Conservation (phyloP, 2,888 invertebrate genomes). For the Standfussiana lucernea region DNA sequence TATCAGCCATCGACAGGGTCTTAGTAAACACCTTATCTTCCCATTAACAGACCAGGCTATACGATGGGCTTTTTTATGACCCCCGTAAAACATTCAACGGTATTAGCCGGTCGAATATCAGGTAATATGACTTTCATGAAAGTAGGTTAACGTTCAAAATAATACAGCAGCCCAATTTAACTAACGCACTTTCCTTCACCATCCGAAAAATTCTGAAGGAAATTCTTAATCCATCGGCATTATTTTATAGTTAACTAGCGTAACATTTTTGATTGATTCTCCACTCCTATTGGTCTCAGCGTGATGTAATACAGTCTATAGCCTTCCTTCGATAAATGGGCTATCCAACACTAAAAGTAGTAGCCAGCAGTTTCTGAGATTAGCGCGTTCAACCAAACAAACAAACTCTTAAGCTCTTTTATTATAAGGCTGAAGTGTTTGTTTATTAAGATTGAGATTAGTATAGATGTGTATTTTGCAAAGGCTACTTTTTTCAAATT, state of each 20-base stretch:
- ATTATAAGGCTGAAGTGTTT: no score
- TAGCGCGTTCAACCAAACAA: no score
- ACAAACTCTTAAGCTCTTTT: no score
- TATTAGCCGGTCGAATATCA: conserved; percentile 54
- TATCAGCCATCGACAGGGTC: conserved; percentile 40
- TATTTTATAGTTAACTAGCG: background rate
- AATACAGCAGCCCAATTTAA: conserved; percentile 6
- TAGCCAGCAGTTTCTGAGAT: no score
- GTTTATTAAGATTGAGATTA: no score
- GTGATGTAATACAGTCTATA: no score
- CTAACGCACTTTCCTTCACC: background rate
- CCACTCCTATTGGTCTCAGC: no score
- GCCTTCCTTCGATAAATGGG: no score
- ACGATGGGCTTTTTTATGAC: conserved; percentile 56
- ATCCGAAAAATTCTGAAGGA: background rate
- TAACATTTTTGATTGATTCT: no score
- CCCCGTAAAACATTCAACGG: conserved; percentile 61
- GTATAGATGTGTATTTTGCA: background rate
- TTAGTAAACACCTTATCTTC: conserved; percentile 57
- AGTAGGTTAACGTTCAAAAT: conserved; percentile 46
- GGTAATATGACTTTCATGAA: conserved; percentile 52
- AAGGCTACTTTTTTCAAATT: background rate
- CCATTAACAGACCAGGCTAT: conserved; percentile 40
- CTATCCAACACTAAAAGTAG: no score
- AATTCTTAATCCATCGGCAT: background rate